Evolutionary conservation across 1,140 invertebrate species (phyloP).

Genomic region (Nebria ingens): DNA sequence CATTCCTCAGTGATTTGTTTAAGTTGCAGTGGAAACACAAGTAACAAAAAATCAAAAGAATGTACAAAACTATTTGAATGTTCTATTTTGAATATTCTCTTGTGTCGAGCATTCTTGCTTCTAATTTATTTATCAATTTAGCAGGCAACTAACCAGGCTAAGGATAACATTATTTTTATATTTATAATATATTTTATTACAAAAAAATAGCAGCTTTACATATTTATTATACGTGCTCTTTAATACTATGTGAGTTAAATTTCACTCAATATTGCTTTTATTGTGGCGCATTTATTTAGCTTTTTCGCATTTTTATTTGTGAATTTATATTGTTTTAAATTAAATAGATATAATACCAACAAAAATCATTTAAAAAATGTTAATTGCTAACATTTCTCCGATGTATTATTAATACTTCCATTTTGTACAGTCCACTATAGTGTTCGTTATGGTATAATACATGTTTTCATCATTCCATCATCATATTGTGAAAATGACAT

Average conservation of each 20-base stretch:
- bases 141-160: neutral
- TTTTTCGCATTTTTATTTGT: neutral
- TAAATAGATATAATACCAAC: neutral
- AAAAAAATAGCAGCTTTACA: neutral
- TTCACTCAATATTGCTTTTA: neutral
- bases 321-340: neutral
- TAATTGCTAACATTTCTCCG: neutral
- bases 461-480: too few relatives aligned
- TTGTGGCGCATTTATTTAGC: neutral
- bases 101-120: neutral
- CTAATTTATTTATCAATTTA: neutral
- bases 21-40: too few relatives aligned
- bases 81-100: neutral
- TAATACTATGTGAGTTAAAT: too few relatives aligned
- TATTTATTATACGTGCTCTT: neutral
- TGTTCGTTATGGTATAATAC: neutral
- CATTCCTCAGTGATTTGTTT: too few relatives aligned
- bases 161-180: neutral
- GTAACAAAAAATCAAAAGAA: too few relatives aligned
- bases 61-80: too few relatives aligned
- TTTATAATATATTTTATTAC: neutral
- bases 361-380: neutral
- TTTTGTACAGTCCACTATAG: slow-evolving; percentile 8
- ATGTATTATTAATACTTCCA: neutral
- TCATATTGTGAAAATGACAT: too few relatives aligned